A percentile compares a stretch with the other conserved stretches of the same genome.
Conservation (phyloP, 2,888 invertebrate genomes). For the Venusia cambrica region DNA sequence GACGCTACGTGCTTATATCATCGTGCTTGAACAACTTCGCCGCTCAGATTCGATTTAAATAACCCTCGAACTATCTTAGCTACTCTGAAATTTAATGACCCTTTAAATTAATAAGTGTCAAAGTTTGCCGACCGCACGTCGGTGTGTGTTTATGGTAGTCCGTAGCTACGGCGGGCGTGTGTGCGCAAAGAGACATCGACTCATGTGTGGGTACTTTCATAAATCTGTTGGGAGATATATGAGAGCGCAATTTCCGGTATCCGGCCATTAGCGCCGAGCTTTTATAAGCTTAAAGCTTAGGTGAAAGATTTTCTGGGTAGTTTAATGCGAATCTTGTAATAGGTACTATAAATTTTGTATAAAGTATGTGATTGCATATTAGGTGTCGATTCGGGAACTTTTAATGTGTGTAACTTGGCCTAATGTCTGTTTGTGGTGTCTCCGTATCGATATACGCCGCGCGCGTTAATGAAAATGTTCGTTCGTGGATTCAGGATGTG, state of each 20-base stretch:
- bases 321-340: constrained; percentile 82
- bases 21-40: constrained; percentile 22
- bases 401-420: constrained; percentile 79
- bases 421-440: constrained; percentile 67
- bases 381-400: constrained; percentile 77
- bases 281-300: constrained; percentile 84
- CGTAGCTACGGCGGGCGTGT: constrained; percentile 37
- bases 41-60: constrained; percentile 26
- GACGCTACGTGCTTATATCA: constrained; percentile 11
- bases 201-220: constrained; percentile 89
- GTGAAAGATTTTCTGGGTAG: constrained; percentile 82
- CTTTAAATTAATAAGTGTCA: constrained; percentile 76
- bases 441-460: constrained; percentile 24
- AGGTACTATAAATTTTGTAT: constrained; percentile 80
- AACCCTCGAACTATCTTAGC: constrained; percentile 38
- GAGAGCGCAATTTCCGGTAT: constrained; percentile 95
- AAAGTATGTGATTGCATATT: constrained; percentile 81
- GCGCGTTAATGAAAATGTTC: constrained; percentile 33
- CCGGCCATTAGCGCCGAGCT: constrained; percentile 89
- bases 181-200: constrained; percentile 67
- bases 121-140: constrained; percentile 54
- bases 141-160: constrained; percentile 41
- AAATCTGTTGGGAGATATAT: constrained; percentile 94
- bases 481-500: constrained; percentile 27
- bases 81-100: constrained; percentile 64